Evolutionary conservation across 2,113 vertebrate genomes (phyloP).

Genomic region (Pica pica): DNA sequence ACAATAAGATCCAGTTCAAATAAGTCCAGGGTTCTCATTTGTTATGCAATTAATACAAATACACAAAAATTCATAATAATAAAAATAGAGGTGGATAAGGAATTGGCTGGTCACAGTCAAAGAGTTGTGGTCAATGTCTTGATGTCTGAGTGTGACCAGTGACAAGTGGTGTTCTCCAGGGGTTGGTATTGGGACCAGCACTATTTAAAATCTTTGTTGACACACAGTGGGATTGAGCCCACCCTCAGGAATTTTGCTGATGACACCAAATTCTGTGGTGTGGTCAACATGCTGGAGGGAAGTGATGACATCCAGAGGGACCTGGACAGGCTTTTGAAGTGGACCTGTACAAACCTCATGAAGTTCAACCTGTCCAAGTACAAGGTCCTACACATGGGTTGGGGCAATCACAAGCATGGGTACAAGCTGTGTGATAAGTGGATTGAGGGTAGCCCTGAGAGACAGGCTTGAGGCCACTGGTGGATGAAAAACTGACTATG

Average conservation of each 20-base stretch:
- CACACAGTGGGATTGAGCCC: background rate
- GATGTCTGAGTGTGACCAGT: background rate
- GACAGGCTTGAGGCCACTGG: background rate
- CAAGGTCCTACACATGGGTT: no score
- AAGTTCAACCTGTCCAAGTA: background rate
- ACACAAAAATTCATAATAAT: background rate
- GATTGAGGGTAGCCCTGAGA: background rate
- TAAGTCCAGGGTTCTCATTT: background rate
- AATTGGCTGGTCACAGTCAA: background rate
- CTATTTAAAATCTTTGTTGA: background rate
- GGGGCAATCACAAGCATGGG: background rate
- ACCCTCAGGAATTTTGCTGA: background rate
- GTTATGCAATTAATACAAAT: background rate
- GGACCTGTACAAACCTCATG: background rate
- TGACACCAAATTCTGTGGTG: background rate
- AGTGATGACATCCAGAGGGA: no score
- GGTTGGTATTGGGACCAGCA: accelerated
- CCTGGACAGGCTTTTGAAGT: background rate
- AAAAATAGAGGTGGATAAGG: background rate
- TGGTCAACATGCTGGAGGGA: background rate
- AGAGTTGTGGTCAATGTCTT: background rate
- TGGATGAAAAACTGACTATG: background rate
- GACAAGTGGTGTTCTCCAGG: background rate
- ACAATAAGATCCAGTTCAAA: background rate
- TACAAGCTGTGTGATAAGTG: background rate